These are phyloP conservation scores for Anthoscopus minutus DNA, from an alignment of 2,113 vertebrate species.

Conservation along the genomic window DNA sequence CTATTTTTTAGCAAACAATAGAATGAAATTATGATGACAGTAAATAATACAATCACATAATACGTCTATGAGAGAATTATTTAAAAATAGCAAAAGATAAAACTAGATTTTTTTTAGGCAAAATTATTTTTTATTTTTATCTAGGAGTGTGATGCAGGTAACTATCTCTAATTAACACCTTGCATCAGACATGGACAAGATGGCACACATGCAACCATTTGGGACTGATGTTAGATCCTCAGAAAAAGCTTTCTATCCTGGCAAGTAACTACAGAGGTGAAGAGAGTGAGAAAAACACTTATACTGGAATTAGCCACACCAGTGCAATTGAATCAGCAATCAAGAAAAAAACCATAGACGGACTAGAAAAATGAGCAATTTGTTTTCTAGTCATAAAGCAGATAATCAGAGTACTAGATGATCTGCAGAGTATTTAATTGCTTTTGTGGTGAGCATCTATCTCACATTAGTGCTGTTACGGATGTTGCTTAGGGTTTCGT, in stretches of 20 bases:
- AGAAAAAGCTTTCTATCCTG: not conserved
- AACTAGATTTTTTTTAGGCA: not conserved
- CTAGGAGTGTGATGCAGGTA: not conserved
- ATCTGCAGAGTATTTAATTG: conserved; percentile 12
- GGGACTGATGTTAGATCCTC: not conserved
- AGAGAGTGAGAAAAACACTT: not conserved
- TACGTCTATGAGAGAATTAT: not conserved
- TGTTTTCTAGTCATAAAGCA: conserved; percentile 13
- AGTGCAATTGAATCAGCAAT: not conserved
- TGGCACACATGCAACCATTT: not conserved
- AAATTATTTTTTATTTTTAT: not conserved
- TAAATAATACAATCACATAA: not conserved
- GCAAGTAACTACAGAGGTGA: not conserved
- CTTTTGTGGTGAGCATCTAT: conserved; percentile 25
- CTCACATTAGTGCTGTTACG: not conserved
- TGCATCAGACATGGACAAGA: not conserved
- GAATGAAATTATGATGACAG: not conserved
- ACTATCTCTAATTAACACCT: not conserved
- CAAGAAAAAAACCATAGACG: not conserved
- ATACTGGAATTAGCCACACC: not conserved
- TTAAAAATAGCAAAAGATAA: not conserved
- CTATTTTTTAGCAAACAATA: not conserved
- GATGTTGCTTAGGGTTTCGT: conserved; percentile 5
- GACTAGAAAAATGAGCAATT: not conserved
- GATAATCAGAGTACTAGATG: not conserved